phyloP scores from a whole-genome alignment of 2,888 invertebrate species.

The Nebria brevicollis region DNA sequence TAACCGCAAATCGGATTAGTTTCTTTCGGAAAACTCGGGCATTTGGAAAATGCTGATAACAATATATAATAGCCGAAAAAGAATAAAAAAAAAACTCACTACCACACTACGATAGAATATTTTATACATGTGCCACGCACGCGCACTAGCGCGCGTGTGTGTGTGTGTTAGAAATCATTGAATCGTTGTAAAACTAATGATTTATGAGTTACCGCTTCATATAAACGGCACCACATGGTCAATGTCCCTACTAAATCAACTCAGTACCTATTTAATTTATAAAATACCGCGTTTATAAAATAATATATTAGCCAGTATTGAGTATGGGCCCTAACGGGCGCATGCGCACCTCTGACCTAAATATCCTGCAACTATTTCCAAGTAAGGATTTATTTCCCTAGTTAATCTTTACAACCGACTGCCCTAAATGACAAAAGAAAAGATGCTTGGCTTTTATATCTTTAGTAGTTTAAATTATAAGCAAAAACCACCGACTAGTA shows the following conservation, averaged over 20 bases:
- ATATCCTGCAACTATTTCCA: too few relatives aligned
- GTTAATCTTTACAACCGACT: too few relatives aligned
- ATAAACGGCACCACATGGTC: background rate
- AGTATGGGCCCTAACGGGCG: too few relatives aligned
- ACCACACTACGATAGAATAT: background rate
- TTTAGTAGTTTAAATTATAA: too few relatives aligned
- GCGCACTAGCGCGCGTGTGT: background rate
- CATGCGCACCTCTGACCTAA: too few relatives aligned
- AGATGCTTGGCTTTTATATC: too few relatives aligned
- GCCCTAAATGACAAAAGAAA: too few relatives aligned
- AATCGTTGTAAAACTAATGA: background rate
- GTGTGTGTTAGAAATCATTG: background rate
- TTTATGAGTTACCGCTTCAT: background rate
- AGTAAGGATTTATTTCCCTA: too few relatives aligned
- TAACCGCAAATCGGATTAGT: background rate
- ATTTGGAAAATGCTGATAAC: background rate
- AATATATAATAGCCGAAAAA: background rate
- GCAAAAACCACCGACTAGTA: too few relatives aligned
- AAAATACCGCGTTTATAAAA: too few relatives aligned
- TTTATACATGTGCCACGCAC: background rate
- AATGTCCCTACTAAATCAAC: background rate
- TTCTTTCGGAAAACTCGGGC: slow-evolving; percentile 3
- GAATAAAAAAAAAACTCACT: background rate
- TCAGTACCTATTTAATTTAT: too few relatives aligned
- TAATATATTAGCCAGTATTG: too few relatives aligned